phyloP scores from a whole-genome alignment of 2,888 invertebrate genomes.

The Trachelus troglodyta region DNA sequence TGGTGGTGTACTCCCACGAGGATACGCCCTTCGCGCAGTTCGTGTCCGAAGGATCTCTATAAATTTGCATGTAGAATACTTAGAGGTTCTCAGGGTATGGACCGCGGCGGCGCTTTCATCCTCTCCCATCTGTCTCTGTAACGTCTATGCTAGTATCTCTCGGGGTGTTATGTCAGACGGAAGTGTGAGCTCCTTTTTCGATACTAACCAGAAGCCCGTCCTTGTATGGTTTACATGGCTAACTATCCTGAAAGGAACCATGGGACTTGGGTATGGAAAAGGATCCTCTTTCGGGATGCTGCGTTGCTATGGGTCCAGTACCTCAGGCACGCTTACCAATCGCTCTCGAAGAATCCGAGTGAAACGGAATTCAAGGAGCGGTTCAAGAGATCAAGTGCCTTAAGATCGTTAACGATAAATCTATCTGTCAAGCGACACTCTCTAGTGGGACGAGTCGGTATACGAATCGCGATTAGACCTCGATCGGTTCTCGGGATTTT shows the following conservation, averaged over 20 bases:
- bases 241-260: not conserved
- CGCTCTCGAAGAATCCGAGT: not conserved
- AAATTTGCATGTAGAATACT: slow-evolving; percentile 67
- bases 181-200: slow-evolving; percentile 40
- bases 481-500: not conserved
- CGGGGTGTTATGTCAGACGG: slow-evolving; percentile 11
- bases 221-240: not conserved
- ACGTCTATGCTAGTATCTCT: not conserved
- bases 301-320: not conserved
- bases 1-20: slow-evolving; percentile 57
- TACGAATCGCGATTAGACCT: not conserved
- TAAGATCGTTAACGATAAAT: not conserved
- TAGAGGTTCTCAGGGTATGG: slow-evolving; percentile 48
- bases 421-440: not conserved
- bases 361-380: not conserved
- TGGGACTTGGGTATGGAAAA: not conserved
- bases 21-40: slow-evolving; percentile 46
- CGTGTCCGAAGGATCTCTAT: slow-evolving; percentile 66
- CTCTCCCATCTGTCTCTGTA: slow-evolving; percentile 38
- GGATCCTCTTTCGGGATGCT: not conserved
- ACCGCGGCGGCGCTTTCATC: slow-evolving; percentile 25
- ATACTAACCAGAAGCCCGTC: slow-evolving; percentile 34
- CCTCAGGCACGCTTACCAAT: not conserved
- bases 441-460: not conserved
- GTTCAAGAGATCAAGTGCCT: not conserved